phyloP scores from a whole-genome alignment of 92 coral and sea anemone genomes.

The Palythoa heliodiscus region DNA sequence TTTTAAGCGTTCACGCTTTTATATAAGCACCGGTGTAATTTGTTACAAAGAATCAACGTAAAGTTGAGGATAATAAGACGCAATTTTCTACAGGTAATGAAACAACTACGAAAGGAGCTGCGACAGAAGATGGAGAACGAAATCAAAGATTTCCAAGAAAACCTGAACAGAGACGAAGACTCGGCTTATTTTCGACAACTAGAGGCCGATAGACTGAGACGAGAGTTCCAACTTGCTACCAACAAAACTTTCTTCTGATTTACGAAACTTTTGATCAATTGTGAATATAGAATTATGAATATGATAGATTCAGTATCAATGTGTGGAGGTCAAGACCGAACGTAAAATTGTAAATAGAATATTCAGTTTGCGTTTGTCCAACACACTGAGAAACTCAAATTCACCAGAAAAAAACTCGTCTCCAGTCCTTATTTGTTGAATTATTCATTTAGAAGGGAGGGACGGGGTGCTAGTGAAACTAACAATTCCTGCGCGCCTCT shows the following conservation, averaged over 20 bases:
- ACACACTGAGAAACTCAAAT: too few relatives aligned
- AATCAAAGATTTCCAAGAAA: slow-evolving; percentile 89
- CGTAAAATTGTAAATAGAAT: too few relatives aligned
- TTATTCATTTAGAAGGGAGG: too few relatives aligned
- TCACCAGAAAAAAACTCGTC: too few relatives aligned
- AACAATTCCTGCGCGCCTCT: too few relatives aligned
- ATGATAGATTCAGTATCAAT: background rate
- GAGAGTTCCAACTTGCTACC: slow-evolving; percentile 88
- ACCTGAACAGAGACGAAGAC: slow-evolving; percentile 92
- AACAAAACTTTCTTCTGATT: slow-evolving; percentile 61
- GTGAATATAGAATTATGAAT: background rate
- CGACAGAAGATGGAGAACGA: slow-evolving; percentile 89
- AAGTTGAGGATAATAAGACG: background rate
- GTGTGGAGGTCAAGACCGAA: too few relatives aligned
- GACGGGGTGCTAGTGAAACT: too few relatives aligned
- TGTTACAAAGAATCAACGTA: background rate
- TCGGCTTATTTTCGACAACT: slow-evolving; percentile 97
- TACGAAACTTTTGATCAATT: background rate
- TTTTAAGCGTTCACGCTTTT: too few relatives aligned
- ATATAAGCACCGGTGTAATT: too few relatives aligned
- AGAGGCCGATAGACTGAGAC: slow-evolving; percentile 91
- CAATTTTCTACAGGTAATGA: slow-evolving; percentile 76
- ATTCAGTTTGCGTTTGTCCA: too few relatives aligned
- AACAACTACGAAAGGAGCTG: slow-evolving; percentile 89
- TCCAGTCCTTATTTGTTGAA: too few relatives aligned